A percentile compares a stretch with the other conserved stretches of the same genome.
Conservation (phyloP, 2,797 vertebrate genomes). For the Simalia tracyae region DNA sequence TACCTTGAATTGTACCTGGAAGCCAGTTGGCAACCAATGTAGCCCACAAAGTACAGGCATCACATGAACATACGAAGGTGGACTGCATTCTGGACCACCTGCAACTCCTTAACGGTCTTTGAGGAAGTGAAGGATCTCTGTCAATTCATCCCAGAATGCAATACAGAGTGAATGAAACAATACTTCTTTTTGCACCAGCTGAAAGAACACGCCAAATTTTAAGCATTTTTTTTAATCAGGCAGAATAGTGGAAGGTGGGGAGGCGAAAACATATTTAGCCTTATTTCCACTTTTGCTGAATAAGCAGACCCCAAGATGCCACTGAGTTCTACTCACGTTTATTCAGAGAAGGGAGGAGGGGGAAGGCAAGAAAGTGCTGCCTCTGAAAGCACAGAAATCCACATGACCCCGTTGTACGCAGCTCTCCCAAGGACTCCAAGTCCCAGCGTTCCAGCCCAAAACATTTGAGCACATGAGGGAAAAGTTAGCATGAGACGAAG, state of each 20-base stretch:
- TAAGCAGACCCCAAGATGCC: background rate
- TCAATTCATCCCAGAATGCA: background rate
- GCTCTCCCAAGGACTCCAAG: background rate
- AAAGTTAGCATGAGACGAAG: conserved; percentile 22
- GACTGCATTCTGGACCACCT: background rate
- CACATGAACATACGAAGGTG: background rate
- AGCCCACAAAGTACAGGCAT: background rate
- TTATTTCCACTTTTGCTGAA: background rate
- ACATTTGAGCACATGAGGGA: conserved; percentile 23
- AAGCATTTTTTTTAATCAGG: background rate
- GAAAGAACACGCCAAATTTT: background rate
- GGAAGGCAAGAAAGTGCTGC: background rate
- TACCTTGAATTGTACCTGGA: background rate
- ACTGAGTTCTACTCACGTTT: background rate
- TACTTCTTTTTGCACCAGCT: background rate
- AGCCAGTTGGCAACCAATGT: background rate
- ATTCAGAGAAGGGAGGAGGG: background rate
- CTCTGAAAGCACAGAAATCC: background rate
- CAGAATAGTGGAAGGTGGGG: background rate
- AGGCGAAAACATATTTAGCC: background rate
- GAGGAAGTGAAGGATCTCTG: background rate
- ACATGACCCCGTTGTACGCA: background rate
- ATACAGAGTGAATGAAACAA: background rate
- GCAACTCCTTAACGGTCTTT: background rate
- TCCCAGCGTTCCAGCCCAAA: conserved; percentile 1